Percentiles rank a stretch among this genome's conserved stretches.
Evolutionary conservation across 2,113 vertebrate genomes (phyloP).

Genomic region (Cygnus atratus): DNA sequence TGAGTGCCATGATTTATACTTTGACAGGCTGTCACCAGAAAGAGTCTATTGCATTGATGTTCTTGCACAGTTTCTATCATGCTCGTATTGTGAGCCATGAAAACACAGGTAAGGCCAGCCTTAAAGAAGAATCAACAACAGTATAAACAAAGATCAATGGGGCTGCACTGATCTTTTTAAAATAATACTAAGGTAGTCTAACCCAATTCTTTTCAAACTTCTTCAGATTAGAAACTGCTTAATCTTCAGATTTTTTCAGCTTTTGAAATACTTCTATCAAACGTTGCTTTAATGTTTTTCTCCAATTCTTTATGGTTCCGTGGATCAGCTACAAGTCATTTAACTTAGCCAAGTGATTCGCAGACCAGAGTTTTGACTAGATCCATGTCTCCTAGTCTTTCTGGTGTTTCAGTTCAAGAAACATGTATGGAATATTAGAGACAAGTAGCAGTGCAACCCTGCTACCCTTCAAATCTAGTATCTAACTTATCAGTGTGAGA

Average conservation of each 20-base stretch:
- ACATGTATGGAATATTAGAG: not conserved
- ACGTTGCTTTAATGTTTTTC: not conserved
- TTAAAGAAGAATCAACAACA: not conserved
- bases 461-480: not conserved
- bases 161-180: not conserved
- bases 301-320: not conserved
- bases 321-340: not conserved
- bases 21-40: constrained; percentile 69
- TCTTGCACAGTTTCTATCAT: constrained; percentile 88
- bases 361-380: not conserved
- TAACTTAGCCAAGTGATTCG: not conserved
- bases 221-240: not conserved
- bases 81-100: constrained; percentile 80
- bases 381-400: not conserved
- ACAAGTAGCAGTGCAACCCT: not conserved
- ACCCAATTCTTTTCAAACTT: not conserved
- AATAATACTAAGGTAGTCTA: not conserved
- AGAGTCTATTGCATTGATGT: constrained; percentile 81
- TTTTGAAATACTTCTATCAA: not conserved
- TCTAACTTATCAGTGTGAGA: accelerated
- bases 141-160: not conserved
- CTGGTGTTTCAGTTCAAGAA: not conserved
- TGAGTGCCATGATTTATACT: constrained; percentile 79
- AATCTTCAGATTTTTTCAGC: not conserved
- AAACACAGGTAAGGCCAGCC: constrained; percentile 83